Conservation (phyloP, 1,140 invertebrate species). For the Leptopilina clavipes region DNA sequence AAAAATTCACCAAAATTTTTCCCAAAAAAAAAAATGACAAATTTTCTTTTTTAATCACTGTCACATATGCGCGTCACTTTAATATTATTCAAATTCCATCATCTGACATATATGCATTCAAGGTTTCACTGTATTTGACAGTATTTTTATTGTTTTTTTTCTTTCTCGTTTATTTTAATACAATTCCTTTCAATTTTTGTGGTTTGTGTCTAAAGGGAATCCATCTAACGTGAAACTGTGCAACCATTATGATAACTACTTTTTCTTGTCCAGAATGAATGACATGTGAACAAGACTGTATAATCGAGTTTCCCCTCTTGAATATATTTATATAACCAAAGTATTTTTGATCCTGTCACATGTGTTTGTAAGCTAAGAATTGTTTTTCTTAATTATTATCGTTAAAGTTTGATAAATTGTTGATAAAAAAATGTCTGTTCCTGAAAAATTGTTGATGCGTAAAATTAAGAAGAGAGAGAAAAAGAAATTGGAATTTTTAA, state of each 20-base stretch:
- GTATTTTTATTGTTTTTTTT: neutral
- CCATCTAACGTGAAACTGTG: too few species aligned
- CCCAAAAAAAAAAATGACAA: neutral
- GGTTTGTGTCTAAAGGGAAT: too few species aligned
- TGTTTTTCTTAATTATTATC: neutral
- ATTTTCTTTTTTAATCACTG: neutral
- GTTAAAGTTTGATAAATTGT: conserved; percentile 74
- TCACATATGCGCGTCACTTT: neutral
- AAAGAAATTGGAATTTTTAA: conserved; percentile 79
- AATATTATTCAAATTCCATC: neutral
- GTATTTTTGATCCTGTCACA: neutral
- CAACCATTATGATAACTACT: too few species aligned
- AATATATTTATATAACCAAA: neutral
- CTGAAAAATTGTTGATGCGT: conserved; percentile 85
- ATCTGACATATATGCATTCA: neutral
- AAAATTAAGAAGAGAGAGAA: conserved; percentile 87
- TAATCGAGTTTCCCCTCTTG: too few species aligned
- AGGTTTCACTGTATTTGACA: neutral
- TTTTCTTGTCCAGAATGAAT: too few species aligned
- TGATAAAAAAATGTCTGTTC: conserved; percentile 80
- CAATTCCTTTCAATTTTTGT: too few species aligned
- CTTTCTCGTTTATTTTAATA: neutral
- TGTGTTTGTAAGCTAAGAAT: neutral
- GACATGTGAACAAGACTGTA: too few species aligned
- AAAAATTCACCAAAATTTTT: neutral